phyloP scores from a whole-genome alignment of 2,797 vertebrate species.

The Orestias chungarensis region DNA sequence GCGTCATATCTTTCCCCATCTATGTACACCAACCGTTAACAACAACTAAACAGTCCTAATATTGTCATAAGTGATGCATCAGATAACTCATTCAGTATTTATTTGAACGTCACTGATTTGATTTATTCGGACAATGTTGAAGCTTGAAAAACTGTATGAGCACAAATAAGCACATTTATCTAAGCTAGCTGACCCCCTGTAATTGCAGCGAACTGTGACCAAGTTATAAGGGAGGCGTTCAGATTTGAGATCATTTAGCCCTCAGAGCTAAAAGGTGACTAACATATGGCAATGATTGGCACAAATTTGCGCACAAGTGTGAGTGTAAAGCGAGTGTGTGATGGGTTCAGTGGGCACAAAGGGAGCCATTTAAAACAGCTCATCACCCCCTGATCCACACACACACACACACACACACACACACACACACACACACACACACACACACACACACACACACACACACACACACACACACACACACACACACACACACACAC shows the following conservation, averaged over 20 bases:
- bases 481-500: constrained; percentile 1
- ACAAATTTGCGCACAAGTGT: constrained; percentile 24
- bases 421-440: constrained; percentile 6
- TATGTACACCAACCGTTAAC: neutral
- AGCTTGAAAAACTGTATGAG: neutral
- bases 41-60: neutral
- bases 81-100: neutral
- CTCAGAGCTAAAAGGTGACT: constrained; percentile 50
- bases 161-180: neutral
- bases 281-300: constrained; percentile 76
- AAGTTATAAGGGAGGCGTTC: constrained; percentile 56
- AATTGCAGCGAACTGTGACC: neutral
- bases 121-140: neutral
- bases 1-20: neutral
- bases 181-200: neutral
- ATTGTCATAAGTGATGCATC: neutral
- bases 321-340: constrained; percentile 37
- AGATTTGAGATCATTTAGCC: constrained; percentile 32
- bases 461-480: constrained; percentile 38
- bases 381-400: constrained; percentile 49
- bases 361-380: constrained; percentile 73
- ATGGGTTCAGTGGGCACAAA: constrained; percentile 71
- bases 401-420: constrained; percentile 35
- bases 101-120: neutral
- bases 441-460: constrained; percentile 26